Percentiles rank a stretch among this genome's conserved stretches.
Evolutionary conservation across 30 jellyfish, hydroid and myxozoan genomes (phyloP).

Genomic region (Hydra vulgaris): DNA sequence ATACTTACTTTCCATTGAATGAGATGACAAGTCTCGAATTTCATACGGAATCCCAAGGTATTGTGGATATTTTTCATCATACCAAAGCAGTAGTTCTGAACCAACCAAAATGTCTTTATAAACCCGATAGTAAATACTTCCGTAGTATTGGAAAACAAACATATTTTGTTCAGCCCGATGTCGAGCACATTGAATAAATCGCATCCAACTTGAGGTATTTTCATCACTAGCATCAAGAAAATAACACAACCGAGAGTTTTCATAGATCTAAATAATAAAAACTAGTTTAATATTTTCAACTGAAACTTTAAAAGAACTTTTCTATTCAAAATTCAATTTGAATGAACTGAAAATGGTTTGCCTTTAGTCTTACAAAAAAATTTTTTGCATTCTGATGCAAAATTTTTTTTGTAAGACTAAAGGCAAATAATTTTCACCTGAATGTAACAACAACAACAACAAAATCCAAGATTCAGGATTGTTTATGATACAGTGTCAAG

Average conservation of each 20-base stretch:
- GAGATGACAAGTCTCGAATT: slow-evolving; percentile 78
- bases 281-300: too few species aligned
- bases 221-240: slow-evolving; percentile 95
- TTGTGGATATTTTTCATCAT: slow-evolving; percentile 96
- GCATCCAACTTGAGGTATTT: slow-evolving; percentile 94
- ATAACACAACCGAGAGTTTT: slow-evolving; percentile 59
- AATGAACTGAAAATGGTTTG: too few species aligned
- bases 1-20: slow-evolving; percentile 85
- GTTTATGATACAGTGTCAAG: too few species aligned
- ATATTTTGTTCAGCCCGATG: slow-evolving; percentile 86
- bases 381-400: too few species aligned
- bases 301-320: too few species aligned
- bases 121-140: slow-evolving; percentile 93
- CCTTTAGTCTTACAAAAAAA: too few species aligned
- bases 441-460: too few species aligned
- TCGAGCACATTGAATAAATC: slow-evolving; percentile 95
- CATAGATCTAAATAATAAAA: slow-evolving; percentile 53
- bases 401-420: too few species aligned
- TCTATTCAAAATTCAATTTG: too few species aligned
- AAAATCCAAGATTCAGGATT: too few species aligned
- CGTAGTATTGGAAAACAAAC: slow-evolving; percentile 82
- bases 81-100: slow-evolving; percentile 88
- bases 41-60: slow-evolving; percentile 86
- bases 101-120: slow-evolving; percentile 90
- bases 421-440: too few species aligned